These are phyloP conservation scores for Sterrhoptilus dennistouni DNA, from an alignment of 2,113 vertebrate genomes.

Conservation along the genomic window DNA sequence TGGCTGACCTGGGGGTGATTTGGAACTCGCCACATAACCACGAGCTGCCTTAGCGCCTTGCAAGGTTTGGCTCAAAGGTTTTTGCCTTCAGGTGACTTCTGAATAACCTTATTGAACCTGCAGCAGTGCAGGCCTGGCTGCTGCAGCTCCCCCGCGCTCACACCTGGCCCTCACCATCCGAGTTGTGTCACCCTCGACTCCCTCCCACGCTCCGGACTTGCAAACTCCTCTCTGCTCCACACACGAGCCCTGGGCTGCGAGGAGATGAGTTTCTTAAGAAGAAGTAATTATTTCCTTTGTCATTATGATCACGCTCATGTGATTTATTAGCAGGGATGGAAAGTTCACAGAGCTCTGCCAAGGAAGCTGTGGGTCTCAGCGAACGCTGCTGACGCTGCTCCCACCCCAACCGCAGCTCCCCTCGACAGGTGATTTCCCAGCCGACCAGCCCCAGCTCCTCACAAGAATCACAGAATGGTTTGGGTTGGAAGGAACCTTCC, in stretches of 20 bases:
- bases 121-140: neutral
- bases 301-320: neutral
- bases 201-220: neutral
- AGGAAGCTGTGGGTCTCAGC: neutral
- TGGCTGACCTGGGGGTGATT: neutral
- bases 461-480: neutral
- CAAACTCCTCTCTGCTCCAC: neutral
- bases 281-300: conserved; percentile 35
- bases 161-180: rapidly evolving
- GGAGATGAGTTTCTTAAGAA: neutral
- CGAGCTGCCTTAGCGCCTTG: neutral
- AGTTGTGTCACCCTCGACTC: neutral
- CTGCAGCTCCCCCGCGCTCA: neutral
- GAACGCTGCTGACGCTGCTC: neutral
- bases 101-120: neutral
- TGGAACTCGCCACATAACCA: neutral
- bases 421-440: neutral
- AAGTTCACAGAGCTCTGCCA: neutral
- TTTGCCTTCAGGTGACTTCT: neutral
- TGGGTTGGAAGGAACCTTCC: neutral
- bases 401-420: neutral
- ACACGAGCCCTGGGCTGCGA: neutral
- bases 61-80: neutral
- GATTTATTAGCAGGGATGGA: conserved; percentile 2
- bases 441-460: neutral